Evolutionary conservation across 2,888 invertebrate species (phyloP), one percentile per base, ranked within the genome.

Genomic region (Gari tellinella): DNA sequence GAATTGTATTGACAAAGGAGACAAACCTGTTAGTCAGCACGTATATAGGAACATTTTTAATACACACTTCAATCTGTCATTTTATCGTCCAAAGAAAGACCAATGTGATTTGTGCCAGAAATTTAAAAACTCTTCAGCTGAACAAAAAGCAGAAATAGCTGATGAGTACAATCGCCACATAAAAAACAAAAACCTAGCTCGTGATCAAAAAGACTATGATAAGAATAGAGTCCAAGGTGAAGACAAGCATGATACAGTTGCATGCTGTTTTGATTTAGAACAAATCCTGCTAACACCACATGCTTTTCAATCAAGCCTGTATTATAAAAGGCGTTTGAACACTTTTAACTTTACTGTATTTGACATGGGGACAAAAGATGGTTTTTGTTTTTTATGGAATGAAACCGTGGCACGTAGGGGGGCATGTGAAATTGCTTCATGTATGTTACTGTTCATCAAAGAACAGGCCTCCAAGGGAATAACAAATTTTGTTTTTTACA

Each of bases 1-100:
- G 5, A 14, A 60, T 17, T 68, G 64, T 48, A 31, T 4, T 8
- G 21, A 21, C 0, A 23, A 31, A 14, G 17, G 23, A 0, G 15
- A 8, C 1, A 7, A 21, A 0, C 61, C 53, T 19, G 74, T 68
- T 23, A 7, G 21, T 0, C 15, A 46, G 2, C 12, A 15, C 23
- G n/a, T 52, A 25, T 74, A 68, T 49, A 53, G 68, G 26, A 37
- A 49, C 14, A 46, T 64, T 3, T 74, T 74, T 49, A 38, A 55
- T 14, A 51, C 40, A 53, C 60, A 72, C 17, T 62, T 23, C 23
- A 65, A 60, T 38, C 14, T 72, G 4, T 48, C 49, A 2, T 72
- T 72, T n/a, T 60, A 60, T 46, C 46, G 12, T 4, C 70, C 53
- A 19, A 4, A 60, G 1, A 70, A 70, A 48, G 64, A 70, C 25